phyloP scores from a whole-genome alignment of 1,140 invertebrate species.

The Calephelis nemesis region DNA sequence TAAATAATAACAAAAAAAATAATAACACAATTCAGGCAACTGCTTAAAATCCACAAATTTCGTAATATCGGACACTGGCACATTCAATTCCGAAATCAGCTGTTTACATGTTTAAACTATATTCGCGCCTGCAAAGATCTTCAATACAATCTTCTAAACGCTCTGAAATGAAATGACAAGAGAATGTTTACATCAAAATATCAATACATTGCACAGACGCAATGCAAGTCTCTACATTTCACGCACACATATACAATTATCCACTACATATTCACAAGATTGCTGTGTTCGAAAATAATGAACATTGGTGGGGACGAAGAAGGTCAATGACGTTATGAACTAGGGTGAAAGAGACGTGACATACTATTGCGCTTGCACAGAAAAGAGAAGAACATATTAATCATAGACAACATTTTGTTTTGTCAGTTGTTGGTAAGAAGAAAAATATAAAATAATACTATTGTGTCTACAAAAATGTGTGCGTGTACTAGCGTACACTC shows the following conservation, averaged over 20 bases:
- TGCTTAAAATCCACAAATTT: background rate
- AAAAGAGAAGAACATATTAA: constrained; percentile 2
- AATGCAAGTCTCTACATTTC: constrained; percentile 43
- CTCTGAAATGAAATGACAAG: constrained; percentile 72
- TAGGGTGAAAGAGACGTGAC: constrained; percentile 13
- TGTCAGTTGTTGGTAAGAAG: background rate
- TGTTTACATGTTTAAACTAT: constrained; percentile 54
- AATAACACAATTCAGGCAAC: background rate
- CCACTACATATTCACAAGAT: constrained; percentile 20
- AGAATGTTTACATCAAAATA: constrained; percentile 74
- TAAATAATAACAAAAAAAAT: constrained; percentile 1
- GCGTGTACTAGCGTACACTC: too few species aligned
- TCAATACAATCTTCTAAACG: constrained; percentile 62
- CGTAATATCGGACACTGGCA: constrained; percentile 8
- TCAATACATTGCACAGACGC: constrained; percentile 69
- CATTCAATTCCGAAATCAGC: constrained; percentile 45
- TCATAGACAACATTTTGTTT: constrained; percentile 13
- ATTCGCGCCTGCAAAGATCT: constrained; percentile 46
- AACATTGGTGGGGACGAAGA: constrained; percentile 55
- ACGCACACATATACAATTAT: constrained; percentile 50
- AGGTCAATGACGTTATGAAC: constrained; percentile 62
- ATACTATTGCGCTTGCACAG: background rate
- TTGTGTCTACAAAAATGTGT: too few species aligned
- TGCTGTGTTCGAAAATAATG: constrained; percentile 31
- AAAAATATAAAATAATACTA: background rate